Evolutionary conservation across 2,113 vertebrate species (phyloP), one percentile per base, ranked within the genome.

Genomic region (Rutilus rutilus): DNA sequence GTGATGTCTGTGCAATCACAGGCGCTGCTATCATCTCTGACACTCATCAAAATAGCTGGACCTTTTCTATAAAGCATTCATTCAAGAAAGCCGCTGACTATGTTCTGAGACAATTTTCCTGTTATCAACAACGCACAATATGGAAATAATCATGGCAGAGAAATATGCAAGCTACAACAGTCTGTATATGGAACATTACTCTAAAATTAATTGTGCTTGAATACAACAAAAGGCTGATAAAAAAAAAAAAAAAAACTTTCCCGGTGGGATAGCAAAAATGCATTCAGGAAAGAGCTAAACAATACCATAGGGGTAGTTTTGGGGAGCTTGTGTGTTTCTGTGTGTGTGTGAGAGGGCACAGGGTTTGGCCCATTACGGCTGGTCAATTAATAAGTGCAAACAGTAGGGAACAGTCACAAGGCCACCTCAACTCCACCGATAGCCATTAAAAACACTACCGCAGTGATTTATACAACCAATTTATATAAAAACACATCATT

Each of bases 401-500:
- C 79, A 82, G 45, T 21, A 45, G 74, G 80, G 81, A 84, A 17
- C 27, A 9, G 39, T 87, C 47, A 80, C 64, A 78, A 79, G 62
- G 45, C 39, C 84, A 19, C 23, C 69, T 73, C 86, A 86, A 59
- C 84, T 84, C 77, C 42, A 74, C 45, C 71, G 76, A 82, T 91
- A 82, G 87, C 86, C 88, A 91, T 91, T 91, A 91, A 86, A 85
- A 89, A 90, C 90, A 76, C 87, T 90, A 93, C 92, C 54, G 81
- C 84, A 91, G 84, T 94, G 93, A 96, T 94, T 94, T 94, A 95
- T 95, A 93, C 91, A 89, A 88, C 91, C 94, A 95, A 96, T 95
- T 95, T 95, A 91, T 81, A 91, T 67, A 69, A 50, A 95, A 93
- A 91, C 91, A 95, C 95, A 94, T 91, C 92, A 90, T 87, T 88